phyloP scores from a whole-genome alignment of 2,797 vertebrate species.

The Percopsis omiscomaycus region DNA sequence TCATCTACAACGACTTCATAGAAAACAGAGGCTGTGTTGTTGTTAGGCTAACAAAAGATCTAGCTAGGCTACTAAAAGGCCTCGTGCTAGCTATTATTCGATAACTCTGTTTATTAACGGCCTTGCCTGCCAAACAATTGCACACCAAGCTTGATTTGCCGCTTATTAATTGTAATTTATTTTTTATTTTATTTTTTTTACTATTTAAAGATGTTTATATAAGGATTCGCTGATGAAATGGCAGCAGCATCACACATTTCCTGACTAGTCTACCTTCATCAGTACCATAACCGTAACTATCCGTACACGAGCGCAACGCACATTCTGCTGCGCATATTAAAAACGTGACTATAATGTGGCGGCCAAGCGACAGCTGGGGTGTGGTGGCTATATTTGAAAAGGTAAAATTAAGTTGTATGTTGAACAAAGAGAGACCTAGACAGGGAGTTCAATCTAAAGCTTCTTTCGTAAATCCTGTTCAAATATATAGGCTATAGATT shows the following conservation, averaged over 20 bases:
- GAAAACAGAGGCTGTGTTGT: constrained; percentile 21
- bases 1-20: constrained; percentile 22
- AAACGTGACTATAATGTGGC: no score
- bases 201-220: constrained; percentile 32
- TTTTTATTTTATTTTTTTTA: no score
- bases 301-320: constrained; percentile 48
- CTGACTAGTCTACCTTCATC: constrained; percentile 83
- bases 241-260: constrained; percentile 81
- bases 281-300: constrained; percentile 79
- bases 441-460: no score
- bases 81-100: not conserved
- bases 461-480: no score
- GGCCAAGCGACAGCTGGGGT: no score
- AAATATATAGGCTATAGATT: no score
- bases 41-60: constrained; percentile 18
- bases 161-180: not conserved
- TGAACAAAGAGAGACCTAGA: no score
- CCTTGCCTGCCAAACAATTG: not conserved
- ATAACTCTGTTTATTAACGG: no score
- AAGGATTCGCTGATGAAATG: constrained; percentile 81
- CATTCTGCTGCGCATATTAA: not conserved
- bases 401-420: no score
- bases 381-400: no score
- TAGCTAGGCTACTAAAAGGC: constrained; percentile 8
- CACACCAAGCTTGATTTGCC: not conserved